phyloP scores from a whole-genome alignment of 2,113 vertebrate genomes.

The Lota lota region DNA sequence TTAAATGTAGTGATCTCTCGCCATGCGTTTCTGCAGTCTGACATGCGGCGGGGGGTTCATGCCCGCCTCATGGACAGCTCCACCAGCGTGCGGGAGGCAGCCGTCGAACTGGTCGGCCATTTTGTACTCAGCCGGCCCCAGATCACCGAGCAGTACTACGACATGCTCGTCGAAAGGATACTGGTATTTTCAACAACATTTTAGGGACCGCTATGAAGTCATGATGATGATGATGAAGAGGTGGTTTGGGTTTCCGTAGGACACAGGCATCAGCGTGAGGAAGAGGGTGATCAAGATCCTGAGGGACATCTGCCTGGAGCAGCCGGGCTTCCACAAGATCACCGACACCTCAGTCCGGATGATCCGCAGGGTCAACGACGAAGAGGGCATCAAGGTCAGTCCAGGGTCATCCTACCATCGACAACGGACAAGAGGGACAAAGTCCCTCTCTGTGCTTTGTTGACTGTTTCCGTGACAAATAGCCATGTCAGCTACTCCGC shows the following conservation, averaged over 20 bases:
- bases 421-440: too few relatives aligned
- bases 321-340: constrained; percentile 95
- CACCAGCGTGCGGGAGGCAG: constrained; percentile 96
- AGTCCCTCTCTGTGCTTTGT: too few relatives aligned
- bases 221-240: too few relatives aligned
- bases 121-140: constrained; percentile 97
- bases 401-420: too few relatives aligned
- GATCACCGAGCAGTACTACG: constrained; percentile 98
- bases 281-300: constrained; percentile 98
- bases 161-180: constrained; percentile 93
- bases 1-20: neutral
- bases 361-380: constrained; percentile 98
- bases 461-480: too few relatives aligned
- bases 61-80: constrained; percentile 98
- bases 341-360: constrained; percentile 99
- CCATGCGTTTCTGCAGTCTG: constrained; percentile 71
- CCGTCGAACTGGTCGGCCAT: constrained; percentile 91
- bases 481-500: too few relatives aligned
- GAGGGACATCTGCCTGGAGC: constrained; percentile 97
- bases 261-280: constrained; percentile 98
- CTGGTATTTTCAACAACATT: constrained; percentile 32
- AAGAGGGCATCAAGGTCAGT: constrained; percentile 96
- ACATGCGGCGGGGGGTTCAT: constrained; percentile 98
- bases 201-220: neutral
- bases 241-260: constrained; percentile 65